phyloP scores from a whole-genome alignment of 2,888 invertebrate genomes.

The Drosophila macrothrix region DNA sequence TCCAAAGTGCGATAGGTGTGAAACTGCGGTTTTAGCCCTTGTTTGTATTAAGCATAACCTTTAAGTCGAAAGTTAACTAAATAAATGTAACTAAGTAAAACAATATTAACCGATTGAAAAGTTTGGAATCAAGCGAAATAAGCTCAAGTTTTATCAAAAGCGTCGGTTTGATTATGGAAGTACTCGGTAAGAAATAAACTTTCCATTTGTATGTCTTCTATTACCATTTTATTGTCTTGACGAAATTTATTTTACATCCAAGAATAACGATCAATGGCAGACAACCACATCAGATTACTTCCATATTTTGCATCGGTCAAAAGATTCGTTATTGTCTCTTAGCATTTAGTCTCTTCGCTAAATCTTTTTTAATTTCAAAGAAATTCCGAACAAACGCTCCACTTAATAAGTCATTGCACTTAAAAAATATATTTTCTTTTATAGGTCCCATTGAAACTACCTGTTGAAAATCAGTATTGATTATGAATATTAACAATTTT shows the following conservation, averaged over 20 bases:
- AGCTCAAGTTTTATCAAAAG: background rate
- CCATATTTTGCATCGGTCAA: background rate
- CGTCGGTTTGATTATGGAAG: background rate
- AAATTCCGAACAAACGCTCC: background rate
- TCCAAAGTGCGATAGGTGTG: conserved; percentile 50
- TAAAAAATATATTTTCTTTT: background rate
- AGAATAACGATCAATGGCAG: background rate
- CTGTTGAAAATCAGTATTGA: background rate
- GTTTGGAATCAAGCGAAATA: background rate
- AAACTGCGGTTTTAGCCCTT: conserved; percentile 24
- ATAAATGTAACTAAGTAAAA: conserved; percentile 49
- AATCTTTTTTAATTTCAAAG: background rate
- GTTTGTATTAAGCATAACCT: conserved; percentile 38
- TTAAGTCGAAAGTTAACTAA: conserved; percentile 45
- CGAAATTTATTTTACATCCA: background rate
- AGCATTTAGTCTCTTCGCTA: background rate
- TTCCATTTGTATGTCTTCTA: background rate
- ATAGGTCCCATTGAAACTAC: background rate
- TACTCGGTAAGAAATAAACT: background rate
- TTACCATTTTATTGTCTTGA: background rate
- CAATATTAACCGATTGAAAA: conserved; percentile 1
- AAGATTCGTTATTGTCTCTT: background rate
- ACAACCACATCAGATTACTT: background rate
- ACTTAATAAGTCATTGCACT: background rate
- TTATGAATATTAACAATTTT: background rate